phyloP scores from a whole-genome alignment of 2,888 invertebrate species.

The Hesperia comma region DNA sequence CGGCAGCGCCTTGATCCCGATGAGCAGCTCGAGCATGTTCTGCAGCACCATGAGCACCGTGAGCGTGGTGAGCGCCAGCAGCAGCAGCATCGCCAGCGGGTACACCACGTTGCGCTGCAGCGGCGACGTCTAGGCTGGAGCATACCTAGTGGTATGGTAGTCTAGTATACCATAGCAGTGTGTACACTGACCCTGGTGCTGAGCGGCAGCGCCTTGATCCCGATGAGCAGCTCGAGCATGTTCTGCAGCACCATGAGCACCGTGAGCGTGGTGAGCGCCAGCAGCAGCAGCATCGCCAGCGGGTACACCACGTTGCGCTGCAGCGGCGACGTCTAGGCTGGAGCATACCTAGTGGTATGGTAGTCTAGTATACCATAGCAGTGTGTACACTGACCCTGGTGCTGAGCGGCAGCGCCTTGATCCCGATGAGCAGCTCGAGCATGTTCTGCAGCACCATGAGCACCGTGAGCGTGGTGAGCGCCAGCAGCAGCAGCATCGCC shows the following conservation, averaged over 20 bases:
- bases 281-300: conserved; percentile 93
- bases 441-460: conserved; percentile 97
- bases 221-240: conserved; percentile 95
- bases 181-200: too few species aligned
- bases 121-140: conserved; percentile 91
- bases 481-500: conserved; percentile 93
- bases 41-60: conserved; percentile 96
- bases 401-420: conserved; percentile 98
- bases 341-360: too few species aligned
- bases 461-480: conserved; percentile 94
- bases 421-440: conserved; percentile 95
- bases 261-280: conserved; percentile 94
- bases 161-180: too few species aligned
- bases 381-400: too few species aligned
- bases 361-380: too few species aligned
- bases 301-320: conserved; percentile 96
- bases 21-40: conserved; percentile 95
- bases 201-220: conserved; percentile 98
- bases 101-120: conserved; percentile 95
- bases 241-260: conserved; percentile 97
- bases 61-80: conserved; percentile 93
- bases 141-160: too few species aligned
- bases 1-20: conserved; percentile 98
- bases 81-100: conserved; percentile 94
- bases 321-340: conserved; percentile 92